Evolutionary conservation across 2,888 invertebrate species (phyloP), one percentile per base, ranked within the genome.

Genomic region (Platerodrilus igneus): DNA sequence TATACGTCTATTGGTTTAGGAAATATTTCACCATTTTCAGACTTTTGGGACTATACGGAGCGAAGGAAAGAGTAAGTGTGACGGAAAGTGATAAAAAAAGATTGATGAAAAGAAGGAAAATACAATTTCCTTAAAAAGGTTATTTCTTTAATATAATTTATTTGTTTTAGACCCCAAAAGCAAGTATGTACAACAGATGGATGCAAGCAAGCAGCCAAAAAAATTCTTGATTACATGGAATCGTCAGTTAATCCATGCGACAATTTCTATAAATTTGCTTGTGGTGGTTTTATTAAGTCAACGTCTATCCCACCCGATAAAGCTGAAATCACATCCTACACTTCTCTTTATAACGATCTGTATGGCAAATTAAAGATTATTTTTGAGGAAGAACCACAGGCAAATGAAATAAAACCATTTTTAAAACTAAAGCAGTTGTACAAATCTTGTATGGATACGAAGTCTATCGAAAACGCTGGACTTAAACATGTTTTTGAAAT

Each of bases 381-480:
- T 51, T 75, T 86, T 22, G 84, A 85, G 49, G 80, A 80, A 50
- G 77, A 81, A 0, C 66, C 77, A 4, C 53, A 65, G 33, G 64
- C 70, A 1, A 67, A 74, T 9, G 84, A 85, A 50, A 79, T 81
- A 0, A 76, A 75, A 50, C 83, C 86, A 0, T 84, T 87, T 61
- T 74, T 70, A 34, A 77, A 90, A 41, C 86, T 86, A 9, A 91
- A 91, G 65, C 79, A 81, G 9, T 71, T 93, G 45, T 94, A 89
- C 71, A 78, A 78, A 56, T 81, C 90, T 34, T 94, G 94, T 69
- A 86, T 92, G 81, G 88, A 93, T 63, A 81, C 83, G 68, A 79
- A 80, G 49, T 68, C 80, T 11, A 92, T 94, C 55, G 91, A 94
- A 61, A 70, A 77, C 2, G 77, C 83, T 30, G 93, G 89, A 0